Conservation (phyloP, 2,113 vertebrate genomes). For the Tychaedon coryphoeus region DNA sequence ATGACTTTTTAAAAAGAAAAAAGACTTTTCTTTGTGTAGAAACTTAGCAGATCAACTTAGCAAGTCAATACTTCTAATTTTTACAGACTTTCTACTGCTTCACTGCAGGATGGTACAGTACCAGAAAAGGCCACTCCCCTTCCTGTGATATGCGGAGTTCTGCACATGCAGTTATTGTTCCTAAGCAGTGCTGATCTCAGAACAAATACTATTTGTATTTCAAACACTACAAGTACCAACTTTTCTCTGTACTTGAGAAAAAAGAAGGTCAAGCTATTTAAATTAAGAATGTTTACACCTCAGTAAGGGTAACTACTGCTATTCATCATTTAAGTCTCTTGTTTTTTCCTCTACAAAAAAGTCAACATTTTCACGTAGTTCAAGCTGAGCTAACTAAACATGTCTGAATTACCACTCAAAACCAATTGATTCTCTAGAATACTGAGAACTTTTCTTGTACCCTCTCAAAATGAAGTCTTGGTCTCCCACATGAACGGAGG, state of each 20-base stretch:
- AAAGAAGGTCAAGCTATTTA: not conserved
- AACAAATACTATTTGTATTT: not conserved
- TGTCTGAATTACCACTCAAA: not conserved
- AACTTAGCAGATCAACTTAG: not conserved
- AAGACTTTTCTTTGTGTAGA: not conserved
- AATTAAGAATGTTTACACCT: not conserved
- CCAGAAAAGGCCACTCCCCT: not conserved
- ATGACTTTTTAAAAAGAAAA: accelerated
- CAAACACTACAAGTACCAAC: not conserved
- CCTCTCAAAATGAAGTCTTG: not conserved
- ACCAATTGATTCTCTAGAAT: not conserved
- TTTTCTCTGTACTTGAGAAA: not conserved
- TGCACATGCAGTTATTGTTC: not conserved
- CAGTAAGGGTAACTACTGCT: not conserved
- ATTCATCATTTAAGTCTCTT: not conserved
- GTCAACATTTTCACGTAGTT: not conserved
- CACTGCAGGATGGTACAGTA: not conserved
- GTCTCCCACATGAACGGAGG: not conserved
- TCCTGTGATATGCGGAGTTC: accelerated
- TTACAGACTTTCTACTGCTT: not conserved
- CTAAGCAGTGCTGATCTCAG: not conserved
- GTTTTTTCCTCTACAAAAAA: not conserved
- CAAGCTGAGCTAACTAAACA: not conserved
- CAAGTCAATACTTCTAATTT: not conserved
- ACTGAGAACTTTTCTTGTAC: not conserved